Evolutionary conservation across 2,113 vertebrate genomes (phyloP), one percentile per base, ranked within the genome.

Genomic region (Xiphorhynchus elegans): DNA sequence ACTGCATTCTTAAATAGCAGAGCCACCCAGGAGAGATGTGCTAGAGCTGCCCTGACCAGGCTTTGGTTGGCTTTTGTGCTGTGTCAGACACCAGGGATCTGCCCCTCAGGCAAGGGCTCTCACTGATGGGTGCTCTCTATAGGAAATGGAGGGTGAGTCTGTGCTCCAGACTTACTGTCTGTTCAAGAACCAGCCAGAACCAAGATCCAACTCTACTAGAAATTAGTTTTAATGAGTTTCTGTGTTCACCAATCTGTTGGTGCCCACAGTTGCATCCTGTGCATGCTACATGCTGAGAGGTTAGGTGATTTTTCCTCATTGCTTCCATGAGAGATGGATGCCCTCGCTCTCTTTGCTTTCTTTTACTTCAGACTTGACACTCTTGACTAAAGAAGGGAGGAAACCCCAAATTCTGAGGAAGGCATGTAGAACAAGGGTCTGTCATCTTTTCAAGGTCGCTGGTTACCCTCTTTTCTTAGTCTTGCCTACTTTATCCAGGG

Each of bases 131-230:
- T 10, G 5, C 7, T 23, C 28, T 58, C 58, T 50, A 3, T 26
- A 29, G 52, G 59, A 68, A 73, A 42, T 0, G 0, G 8, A 52
- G 11, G 7, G 24, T 7, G 24, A 80, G 24, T 47, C 31, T 16
- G 2, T 24, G 13, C n/a, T 58, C 18, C 40, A 44, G 58, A 46
- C 37, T 62, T 58, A 9, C 49, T 14, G 24, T 19, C 13, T 29
- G 49, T 60, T 73, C 31, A 66, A 69, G 87, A 80, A 68, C 2
- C 40, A 91, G 44, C 49, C 35, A 91, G 76, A 16, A 47, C 44
- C 5, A 10, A 44, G 33, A 59, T 35, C 28, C 44, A 86, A 0
- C 23, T 64, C 39, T 13, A 9, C 46, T 52, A n/a, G 63, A 73
- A 84, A 64, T 58, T 7, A 72, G 17, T 49, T 90, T 87, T 83